phyloP scores from a whole-genome alignment of 2,797 vertebrate species.

The Argentina silus region DNA sequence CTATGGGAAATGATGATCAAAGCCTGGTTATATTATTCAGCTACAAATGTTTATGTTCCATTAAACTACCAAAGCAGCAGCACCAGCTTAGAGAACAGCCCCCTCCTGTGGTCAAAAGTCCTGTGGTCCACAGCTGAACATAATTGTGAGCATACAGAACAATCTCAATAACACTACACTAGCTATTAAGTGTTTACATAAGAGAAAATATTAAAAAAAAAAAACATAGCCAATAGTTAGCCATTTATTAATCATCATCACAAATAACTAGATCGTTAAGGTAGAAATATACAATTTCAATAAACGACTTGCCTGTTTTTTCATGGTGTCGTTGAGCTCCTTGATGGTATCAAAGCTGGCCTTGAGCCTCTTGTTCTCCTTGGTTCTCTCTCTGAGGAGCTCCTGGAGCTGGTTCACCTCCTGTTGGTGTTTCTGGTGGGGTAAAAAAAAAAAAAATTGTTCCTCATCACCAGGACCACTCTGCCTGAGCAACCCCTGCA shows the following conservation, averaged over 20 bases:
- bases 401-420: conserved; percentile 81
- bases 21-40: too few species aligned
- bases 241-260: background rate
- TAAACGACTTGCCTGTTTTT: conserved; percentile 80
- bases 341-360: conserved; percentile 85
- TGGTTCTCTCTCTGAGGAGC: conserved; percentile 81
- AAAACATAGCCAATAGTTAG: background rate
- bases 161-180: background rate
- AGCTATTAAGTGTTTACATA: background rate
- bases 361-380: conserved; percentile 86
- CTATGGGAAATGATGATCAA: too few species aligned
- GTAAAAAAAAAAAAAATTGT: too few species aligned
- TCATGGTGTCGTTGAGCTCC: conserved; percentile 86
- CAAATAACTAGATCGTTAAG: background rate
- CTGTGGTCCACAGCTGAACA: background rate
- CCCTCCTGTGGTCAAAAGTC: conserved; percentile 50
- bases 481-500: background rate
- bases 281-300: background rate
- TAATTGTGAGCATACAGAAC: background rate
- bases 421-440: conserved; percentile 78
- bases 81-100: conserved; percentile 14
- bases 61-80: background rate
- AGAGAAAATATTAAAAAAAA: too few species aligned
- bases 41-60: too few species aligned
- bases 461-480: background rate